These are phyloP conservation scores for Arnoldichthys spilopterus DNA, from an alignment of 2,797 vertebrate genomes.

Conservation along the genomic window DNA sequence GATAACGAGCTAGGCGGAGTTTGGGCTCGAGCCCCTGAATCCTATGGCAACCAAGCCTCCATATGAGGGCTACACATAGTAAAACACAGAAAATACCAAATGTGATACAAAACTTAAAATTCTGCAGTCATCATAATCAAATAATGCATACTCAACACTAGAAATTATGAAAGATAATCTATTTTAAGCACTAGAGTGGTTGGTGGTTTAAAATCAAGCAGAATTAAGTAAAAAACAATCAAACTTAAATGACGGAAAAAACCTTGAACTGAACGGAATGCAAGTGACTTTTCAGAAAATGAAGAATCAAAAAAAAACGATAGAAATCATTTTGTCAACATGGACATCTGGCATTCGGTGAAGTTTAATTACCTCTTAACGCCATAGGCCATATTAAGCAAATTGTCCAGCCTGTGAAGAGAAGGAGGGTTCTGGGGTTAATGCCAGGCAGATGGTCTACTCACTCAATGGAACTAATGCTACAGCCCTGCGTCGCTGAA, in stretches of 20 bases:
- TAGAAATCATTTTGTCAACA: conserved; percentile 94
- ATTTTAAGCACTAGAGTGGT: conserved; percentile 55
- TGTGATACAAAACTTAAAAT: conserved; percentile 83
- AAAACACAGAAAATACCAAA: conserved; percentile 84
- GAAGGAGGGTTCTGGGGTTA: conserved; percentile 99
- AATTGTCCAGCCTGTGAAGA: conserved; percentile 99
- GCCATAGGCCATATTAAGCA: conserved; percentile 99
- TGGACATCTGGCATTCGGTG: conserved; percentile 99
- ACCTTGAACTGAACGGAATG: conserved; percentile 82
- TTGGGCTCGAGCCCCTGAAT: conserved; percentile 92
- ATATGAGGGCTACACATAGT: conserved; percentile 85
- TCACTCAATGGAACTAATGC: conserved; percentile 99
- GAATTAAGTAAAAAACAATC: conserved; percentile 63
- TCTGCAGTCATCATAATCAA: conserved; percentile 85
- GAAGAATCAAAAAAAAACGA: conserved; percentile 73
- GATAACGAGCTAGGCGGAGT: conserved; percentile 59
- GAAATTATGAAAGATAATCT: conserved; percentile 86
- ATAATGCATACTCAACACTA: conserved; percentile 84
- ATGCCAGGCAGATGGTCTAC: conserved; percentile 99
- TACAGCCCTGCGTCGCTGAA: conserved; percentile 85
- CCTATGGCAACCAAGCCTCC: conserved; percentile 82
- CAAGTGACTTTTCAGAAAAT: conserved; percentile 90
- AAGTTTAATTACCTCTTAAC: conserved; percentile 99
- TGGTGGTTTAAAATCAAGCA: conserved; percentile 70
- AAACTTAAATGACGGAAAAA: conserved; percentile 74